Base-by-base conservation (phyloP, 2,797 vertebrate genomes). In the Iguana delicatissima region DNA sequence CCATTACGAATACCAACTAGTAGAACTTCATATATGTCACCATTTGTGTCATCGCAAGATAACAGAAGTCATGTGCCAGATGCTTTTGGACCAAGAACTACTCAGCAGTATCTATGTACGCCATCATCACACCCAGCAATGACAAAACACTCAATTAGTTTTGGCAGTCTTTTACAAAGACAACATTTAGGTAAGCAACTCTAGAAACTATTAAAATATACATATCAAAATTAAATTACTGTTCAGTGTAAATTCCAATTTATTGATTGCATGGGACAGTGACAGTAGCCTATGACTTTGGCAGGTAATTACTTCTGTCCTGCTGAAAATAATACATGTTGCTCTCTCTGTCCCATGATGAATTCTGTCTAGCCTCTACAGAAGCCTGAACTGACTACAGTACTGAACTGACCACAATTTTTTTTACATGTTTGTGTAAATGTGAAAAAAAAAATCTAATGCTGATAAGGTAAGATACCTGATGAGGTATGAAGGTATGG, bases 131-230 rank as follows among this genome's bases (percentile, higher is more conserved):
- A 57, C 14, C 42, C 89, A 82, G 59, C 67, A n/a, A 69, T 46
- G 29, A 80, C 38, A 80, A 91, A 64, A 79, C 35, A 57, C 32
- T 81, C 90, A n/a, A 88, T 88, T 35, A 88, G n/a, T 18, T 59
- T 88, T 46, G 59, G 74, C 22, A 84, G 64, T 35, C 72, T 84
- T 79, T 84, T 91, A 84, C 86, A 91, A 69, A 91, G 86, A 74
- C 86, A 91, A n/a, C 73, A 84, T 84, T 87, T 80, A 91, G 81
- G 90, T 91, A 87, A 88, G 80, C 38, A 35, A 3, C 16, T 76
- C 35, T 3, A 57, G 74, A 14, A 87, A 67, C 52, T 42, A 79
- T 10, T 69, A 7, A 42, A 55, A 83, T 85, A n/a, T 59, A 6
- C 20, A 46, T 24, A 77, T 55, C 55, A 32, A 83, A 35, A 35